Conservation (phyloP, 2,888 invertebrate genomes). For the Deilephila porcellus region DNA sequence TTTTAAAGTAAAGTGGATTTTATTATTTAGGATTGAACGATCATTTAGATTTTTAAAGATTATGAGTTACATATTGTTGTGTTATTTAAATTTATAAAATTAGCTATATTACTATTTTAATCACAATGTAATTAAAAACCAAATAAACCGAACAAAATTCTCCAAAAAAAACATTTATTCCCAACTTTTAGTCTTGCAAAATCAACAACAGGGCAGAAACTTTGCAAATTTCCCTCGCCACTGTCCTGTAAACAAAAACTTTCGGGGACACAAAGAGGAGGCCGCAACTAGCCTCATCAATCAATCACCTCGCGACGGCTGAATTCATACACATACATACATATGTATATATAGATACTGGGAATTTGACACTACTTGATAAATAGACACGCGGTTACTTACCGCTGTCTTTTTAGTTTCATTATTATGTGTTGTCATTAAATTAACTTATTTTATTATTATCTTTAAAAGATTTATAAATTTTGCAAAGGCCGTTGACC, state of each 20-base stretch:
- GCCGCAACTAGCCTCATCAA: constrained; percentile 61
- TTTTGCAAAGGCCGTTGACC: no score
- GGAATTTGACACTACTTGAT: constrained; percentile 30
- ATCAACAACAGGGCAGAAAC: constrained; percentile 48
- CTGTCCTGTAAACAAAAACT: constrained; percentile 67
- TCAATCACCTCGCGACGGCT: constrained; percentile 61
- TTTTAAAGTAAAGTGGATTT: no score
- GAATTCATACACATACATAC: constrained; percentile 48
- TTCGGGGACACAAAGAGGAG: constrained; percentile 52
- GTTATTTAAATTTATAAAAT: no score
- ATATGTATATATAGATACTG: constrained; percentile 36
- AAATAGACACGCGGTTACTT: constrained; percentile 18
- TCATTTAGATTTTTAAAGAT: no score
- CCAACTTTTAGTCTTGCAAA: constrained; percentile 32
- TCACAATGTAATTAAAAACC: no score
- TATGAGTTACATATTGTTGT: no score
- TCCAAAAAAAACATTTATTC: background rate
- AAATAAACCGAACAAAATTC: background rate
- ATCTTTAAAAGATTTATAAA: no score
- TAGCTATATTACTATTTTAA: no score
- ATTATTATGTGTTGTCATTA: background rate
- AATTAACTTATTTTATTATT: no score
- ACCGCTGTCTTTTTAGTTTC: background rate
- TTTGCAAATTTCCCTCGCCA: constrained; percentile 43
- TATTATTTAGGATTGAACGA: no score